Conservation (phyloP, 92 coral and sea anemone species). For the Virgularia gustaviana region DNA sequence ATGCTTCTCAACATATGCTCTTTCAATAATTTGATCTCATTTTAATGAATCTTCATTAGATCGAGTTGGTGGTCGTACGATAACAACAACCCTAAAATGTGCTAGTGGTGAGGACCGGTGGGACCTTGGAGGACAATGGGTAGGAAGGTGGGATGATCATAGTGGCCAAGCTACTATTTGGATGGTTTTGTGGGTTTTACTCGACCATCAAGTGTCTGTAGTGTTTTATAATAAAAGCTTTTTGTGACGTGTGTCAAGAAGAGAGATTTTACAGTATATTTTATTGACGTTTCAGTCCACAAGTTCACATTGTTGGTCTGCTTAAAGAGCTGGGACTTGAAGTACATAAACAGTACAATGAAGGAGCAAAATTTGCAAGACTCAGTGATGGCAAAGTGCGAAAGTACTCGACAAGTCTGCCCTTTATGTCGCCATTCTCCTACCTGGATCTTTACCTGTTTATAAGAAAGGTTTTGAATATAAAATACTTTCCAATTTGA, state of each 20-base stretch:
- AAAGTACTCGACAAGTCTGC: conserved; percentile 54
- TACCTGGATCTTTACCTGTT: conserved; percentile 67
- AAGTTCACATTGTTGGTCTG: conserved; percentile 52
- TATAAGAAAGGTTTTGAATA: conserved; percentile 60
- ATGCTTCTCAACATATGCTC: not conserved
- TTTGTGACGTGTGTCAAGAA: not conserved
- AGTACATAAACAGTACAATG: conserved; percentile 66
- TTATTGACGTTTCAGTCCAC: not conserved
- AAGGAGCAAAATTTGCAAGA: conserved; percentile 71
- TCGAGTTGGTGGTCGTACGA: conserved; percentile 89
- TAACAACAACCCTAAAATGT: conserved; percentile 64
- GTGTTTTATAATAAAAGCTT: not conserved
- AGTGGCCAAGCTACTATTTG: no score
- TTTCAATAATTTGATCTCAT: not conserved
- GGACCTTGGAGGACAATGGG: conserved; percentile 98
- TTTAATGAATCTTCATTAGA: conserved; percentile 53
- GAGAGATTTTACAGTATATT: not conserved
- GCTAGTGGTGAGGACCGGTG: conserved; percentile 72
- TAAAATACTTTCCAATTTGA: not conserved
- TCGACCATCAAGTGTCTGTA: no score
- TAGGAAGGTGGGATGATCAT: no score
- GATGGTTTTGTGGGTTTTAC: no score
- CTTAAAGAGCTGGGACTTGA: conserved; percentile 73
- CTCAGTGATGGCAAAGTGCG: conserved; percentile 59
- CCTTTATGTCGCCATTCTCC: conserved; percentile 62